Evolutionary conservation across 2,797 vertebrate genomes (phyloP), one percentile per base, ranked within the genome.

Genomic region (Spinus olivaceus): DNA sequence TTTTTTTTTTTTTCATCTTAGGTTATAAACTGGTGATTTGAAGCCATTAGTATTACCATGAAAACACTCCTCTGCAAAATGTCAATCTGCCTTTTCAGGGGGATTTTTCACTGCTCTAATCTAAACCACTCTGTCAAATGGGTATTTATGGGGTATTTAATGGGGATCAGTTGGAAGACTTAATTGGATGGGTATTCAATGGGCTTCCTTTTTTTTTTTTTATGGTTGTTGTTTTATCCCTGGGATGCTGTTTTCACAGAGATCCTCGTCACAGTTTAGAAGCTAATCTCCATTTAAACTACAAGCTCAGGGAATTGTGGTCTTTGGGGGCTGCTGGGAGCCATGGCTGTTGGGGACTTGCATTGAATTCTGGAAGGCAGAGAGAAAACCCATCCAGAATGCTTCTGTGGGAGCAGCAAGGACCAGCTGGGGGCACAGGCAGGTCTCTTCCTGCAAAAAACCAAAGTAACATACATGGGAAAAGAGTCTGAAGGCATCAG

Each of bases 141-240:
- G n/a, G n/a, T n/a, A n/a, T n/a, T n/a, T n/a, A n/a, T n/a, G n/a
- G n/a, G 90, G 49, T 71, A 49, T 73, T 70, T 97, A 96, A 97
- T 87, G 96, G 97, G 94, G 86, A 94, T 59, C n/a, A 61, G 83
- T 90, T 95, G 91, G 97, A 95, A 95, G 92, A 79, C 41, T 85
- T 97, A 97, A 97, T 97, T 97, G 97, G 97, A 92, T 88, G 84
- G 92, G 86, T 95, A 93, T 87, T 97, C 90, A 95, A 79, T 64
- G 74, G 78, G 64, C 22, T 64, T 8, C 63, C 53, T 71, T 80
- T 74, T 84, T 80, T 42, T 42, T 42, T 86, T 37, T 25, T 86
- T 87, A 32, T 22, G 2, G 39, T 57, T 59, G 39, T 85, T 91
- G 63, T 56, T 59, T 91, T 78, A 95, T 96, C 90, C 88, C 83